Evolutionary conservation across 2,888 invertebrate genomes (phyloP).

Genomic region (Latrodectus elegans): DNA sequence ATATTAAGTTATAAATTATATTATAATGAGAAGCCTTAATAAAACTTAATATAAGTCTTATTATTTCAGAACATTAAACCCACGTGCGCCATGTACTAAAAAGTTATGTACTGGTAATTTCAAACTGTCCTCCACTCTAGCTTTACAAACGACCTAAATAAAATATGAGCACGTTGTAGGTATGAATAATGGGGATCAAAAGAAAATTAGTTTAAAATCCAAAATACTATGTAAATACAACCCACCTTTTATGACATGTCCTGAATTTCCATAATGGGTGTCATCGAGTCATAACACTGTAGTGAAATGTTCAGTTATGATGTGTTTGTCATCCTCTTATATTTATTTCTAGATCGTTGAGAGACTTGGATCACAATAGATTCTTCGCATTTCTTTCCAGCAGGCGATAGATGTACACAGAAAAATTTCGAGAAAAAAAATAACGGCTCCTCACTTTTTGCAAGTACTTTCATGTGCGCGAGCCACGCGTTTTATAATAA

Average conservation of each 20-base stretch:
- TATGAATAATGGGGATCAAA: too few species aligned
- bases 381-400: constrained; percentile 4
- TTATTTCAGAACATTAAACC: too few species aligned
- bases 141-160: neutral
- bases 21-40: too few species aligned
- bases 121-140: neutral
- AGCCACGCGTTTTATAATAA: constrained; percentile 48
- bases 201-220: neutral
- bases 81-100: too few species aligned
- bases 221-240: neutral
- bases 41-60: too few species aligned
- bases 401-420: neutral
- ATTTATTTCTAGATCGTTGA: neutral
- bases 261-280: neutral
- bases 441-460: constrained; percentile 4
- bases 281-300: neutral
- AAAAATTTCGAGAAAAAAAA: constrained; percentile 12
- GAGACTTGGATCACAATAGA: neutral
- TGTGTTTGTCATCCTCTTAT: constrained; percentile 2
- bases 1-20: too few species aligned
- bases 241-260: neutral
- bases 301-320: neutral
- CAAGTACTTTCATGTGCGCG: constrained; percentile 15
- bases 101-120: too few species aligned
- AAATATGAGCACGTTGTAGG: too few species aligned